A percentile compares a stretch with the other conserved stretches of the same genome.
Conservation (phyloP, 2,797 vertebrate genomes). For the Gambusia yucatana region DNA sequence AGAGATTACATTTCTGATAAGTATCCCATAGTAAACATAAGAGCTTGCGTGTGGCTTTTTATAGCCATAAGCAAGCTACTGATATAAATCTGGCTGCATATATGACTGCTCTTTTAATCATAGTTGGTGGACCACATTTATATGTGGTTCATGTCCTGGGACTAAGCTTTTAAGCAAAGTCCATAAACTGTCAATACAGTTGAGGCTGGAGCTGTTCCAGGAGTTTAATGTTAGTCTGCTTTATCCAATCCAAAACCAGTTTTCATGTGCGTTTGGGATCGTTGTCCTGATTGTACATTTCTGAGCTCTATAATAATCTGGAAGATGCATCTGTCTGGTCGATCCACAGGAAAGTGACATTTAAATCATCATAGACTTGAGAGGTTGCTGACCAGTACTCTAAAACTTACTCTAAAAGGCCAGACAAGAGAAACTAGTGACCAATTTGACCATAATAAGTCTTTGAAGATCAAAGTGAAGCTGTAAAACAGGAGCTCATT, state of each 20-base stretch:
- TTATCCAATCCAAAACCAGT: neutral
- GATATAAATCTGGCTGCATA: neutral
- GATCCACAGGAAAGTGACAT: neutral
- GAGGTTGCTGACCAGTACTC: neutral
- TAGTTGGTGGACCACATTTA: neutral
- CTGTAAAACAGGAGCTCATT: neutral
- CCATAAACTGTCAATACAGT: neutral
- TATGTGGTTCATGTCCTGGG: neutral
- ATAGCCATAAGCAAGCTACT: neutral
- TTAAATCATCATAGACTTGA: neutral
- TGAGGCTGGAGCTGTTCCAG: neutral
- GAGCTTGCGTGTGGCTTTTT: neutral
- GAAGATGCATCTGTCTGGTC: neutral
- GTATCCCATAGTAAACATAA: neutral
- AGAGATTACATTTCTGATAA: neutral
- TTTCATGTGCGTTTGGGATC: neutral
- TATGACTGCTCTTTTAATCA: neutral
- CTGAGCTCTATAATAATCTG: neutral
- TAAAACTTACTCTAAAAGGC: neutral
- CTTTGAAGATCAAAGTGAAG: neutral
- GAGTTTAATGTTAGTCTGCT: neutral
- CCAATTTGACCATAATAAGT: neutral
- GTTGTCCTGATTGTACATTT: neutral
- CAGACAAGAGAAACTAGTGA: neutral
- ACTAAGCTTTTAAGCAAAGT: slow-evolving; percentile 2